Conservation (phyloP, 2,113 vertebrate species). For the Dicrurus megarhynchus region DNA sequence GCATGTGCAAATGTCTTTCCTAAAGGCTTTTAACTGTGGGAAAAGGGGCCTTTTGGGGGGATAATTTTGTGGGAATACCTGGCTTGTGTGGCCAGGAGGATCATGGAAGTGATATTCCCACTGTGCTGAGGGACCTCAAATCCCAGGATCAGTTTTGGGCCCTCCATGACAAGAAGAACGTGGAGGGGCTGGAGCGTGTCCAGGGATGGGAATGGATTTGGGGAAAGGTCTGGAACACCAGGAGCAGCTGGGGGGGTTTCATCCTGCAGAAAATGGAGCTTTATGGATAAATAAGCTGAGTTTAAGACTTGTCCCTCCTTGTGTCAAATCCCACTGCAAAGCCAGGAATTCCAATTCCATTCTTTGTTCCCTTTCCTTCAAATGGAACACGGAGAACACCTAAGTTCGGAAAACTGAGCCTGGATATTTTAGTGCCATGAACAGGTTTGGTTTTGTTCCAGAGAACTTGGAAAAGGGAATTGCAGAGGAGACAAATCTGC, state of each 20-base stretch:
- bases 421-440: rapidly evolving
- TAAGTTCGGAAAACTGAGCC: background rate
- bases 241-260: background rate
- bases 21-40: background rate
- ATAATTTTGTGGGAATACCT: background rate
- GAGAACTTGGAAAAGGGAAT: background rate
- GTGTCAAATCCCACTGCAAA: background rate
- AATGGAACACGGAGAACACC: rapidly evolving
- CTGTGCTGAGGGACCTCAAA: background rate
- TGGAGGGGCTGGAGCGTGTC: background rate
- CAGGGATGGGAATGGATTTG: background rate
- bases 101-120: background rate
- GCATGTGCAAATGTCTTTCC: background rate
- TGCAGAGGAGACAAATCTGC: background rate
- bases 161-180: background rate
- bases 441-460: background rate
- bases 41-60: background rate
- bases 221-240: background rate
- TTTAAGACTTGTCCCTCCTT: background rate
- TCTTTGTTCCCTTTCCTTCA: background rate
- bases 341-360: rapidly evolving
- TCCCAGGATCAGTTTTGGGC: rapidly evolving
- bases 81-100: background rate
- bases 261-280: background rate
- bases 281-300: background rate